Evolutionary conservation across 23 tunicate genomes (phyloP), one percentile per base, ranked within the genome.

Genomic region (Halocynthia aurantium): DNA sequence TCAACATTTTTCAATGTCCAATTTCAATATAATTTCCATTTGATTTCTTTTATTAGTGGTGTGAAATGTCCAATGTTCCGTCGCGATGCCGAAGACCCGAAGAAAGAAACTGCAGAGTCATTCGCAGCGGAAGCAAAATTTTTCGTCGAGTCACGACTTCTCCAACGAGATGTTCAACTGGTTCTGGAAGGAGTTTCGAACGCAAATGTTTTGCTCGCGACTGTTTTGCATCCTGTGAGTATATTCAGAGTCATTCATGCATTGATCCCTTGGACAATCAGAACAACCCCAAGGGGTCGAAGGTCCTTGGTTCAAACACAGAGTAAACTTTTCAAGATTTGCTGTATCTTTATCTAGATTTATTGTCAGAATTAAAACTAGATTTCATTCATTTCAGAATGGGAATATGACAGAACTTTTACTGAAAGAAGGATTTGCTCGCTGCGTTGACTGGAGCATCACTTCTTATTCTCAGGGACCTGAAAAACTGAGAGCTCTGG

Each of bases 401-500:
- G 99, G 99, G 50, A 88, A 84, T 70, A 94, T 94, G 6, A 76
- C 99, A 7, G 99, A 94, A 79, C 74, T 88, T 57, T 78, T 94
- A 10, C 56, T 94, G 58, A 71, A 80, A 65, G 99, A 94, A 81
- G 99, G 99, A 12, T 88, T 88, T 22, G 99, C 96, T 5, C 83
- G 94, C 6, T 94, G 99, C 53, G 99, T 94, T 53, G 99, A 94
- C 75, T 94, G 99, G 99, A 84, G 91, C 82, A 94, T 94, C 19
- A 82, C 98, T 12, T 92, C 98, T 5, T 92, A 92, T 72, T 78
- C 98, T 44, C 92, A 72, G 67, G 98, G 98, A 31, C 91, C 98
- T 6, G 98, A 86, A 40, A 92, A 92, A 72, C 85, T 92, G 22
- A 51, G 98, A 55, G 85, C 88, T 7, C 51, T 92, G 75, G 98